Conservation (phyloP, 2,888 invertebrate genomes). For the Crocallis elinguaria region DNA sequence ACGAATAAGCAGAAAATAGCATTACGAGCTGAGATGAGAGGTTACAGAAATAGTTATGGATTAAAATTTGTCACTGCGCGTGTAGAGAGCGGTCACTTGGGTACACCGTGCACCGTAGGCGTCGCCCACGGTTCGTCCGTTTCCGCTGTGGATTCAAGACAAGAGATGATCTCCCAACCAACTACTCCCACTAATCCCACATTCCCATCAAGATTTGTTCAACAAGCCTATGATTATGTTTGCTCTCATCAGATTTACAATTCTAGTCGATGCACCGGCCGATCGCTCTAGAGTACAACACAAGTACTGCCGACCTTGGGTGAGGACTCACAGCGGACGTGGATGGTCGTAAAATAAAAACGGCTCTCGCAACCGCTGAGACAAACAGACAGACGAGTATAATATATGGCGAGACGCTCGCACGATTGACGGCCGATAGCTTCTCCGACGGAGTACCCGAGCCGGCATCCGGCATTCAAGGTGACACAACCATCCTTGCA, state of each 20-base stretch:
- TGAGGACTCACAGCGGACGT: constrained; percentile 76
- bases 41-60: constrained; percentile 64
- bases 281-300: constrained; percentile 52
- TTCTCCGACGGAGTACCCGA: constrained; percentile 67
- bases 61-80: constrained; percentile 68
- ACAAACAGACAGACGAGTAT: constrained; percentile 72
- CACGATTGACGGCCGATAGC: constrained; percentile 82
- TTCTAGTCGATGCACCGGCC: constrained; percentile 48
- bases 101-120: constrained; percentile 66
- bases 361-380: constrained; percentile 66
- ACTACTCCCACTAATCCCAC: constrained; percentile 42
- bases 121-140: constrained; percentile 74
- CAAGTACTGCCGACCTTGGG: constrained; percentile 70
- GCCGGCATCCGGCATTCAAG: constrained; percentile 81
- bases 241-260: constrained; percentile 39
- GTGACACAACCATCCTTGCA: constrained; percentile 80
- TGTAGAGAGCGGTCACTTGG: constrained; percentile 66
- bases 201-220: constrained; percentile 10
- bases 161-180: constrained; percentile 48
- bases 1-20: constrained; percentile 54
- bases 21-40: constrained; percentile 45
- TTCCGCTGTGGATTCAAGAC: constrained; percentile 67
- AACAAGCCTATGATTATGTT: constrained; percentile 9
- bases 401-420: constrained; percentile 75
- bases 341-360: constrained; percentile 79